Conservation (phyloP, 2,888 invertebrate genomes). For the Anoncus sp. region DNA sequence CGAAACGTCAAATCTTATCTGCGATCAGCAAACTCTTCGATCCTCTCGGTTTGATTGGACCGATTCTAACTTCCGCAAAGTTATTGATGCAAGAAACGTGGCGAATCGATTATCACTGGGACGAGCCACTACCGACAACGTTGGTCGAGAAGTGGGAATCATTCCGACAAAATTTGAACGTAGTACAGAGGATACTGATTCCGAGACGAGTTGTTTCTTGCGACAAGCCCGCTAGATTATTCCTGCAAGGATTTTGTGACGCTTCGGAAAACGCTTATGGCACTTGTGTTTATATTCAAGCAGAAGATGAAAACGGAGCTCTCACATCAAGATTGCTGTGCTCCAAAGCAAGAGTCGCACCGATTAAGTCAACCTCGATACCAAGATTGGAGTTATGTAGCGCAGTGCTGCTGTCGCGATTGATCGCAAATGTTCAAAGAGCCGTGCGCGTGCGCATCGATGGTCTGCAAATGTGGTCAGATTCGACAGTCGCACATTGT, state of each 20-base stretch:
- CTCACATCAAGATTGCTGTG: slow-evolving; percentile 28
- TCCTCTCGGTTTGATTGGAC: slow-evolving; percentile 46
- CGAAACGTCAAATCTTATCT: slow-evolving; percentile 45
- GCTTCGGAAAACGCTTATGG: slow-evolving; percentile 45
- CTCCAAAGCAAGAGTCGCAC: slow-evolving; percentile 46
- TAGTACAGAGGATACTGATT: slow-evolving; percentile 13
- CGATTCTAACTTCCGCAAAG: slow-evolving; percentile 45
- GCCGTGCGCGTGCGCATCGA: slow-evolving; percentile 4
- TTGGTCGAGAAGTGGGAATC: slow-evolving; percentile 13
- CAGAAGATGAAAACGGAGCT: neutral
- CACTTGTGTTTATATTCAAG: slow-evolving; percentile 34
- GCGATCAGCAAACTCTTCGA: slow-evolving; percentile 50
- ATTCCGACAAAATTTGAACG: slow-evolving; percentile 35
- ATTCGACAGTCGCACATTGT: slow-evolving; percentile 64
- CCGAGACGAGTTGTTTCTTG: slow-evolving; percentile 29
- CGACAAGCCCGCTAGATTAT: neutral
- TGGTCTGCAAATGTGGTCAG: slow-evolving; percentile 53
- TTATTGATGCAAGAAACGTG: slow-evolving; percentile 57
- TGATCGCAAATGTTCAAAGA: slow-evolving; percentile 30
- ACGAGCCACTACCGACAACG: slow-evolving; percentile 24
- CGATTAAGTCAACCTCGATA: slow-evolving; percentile 55
- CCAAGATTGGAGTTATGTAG: slow-evolving; percentile 62
- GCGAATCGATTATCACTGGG: slow-evolving; percentile 49
- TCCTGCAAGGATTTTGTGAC: slow-evolving; percentile 46
- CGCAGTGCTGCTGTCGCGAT: slow-evolving; percentile 50